Percentiles rank a stretch among this genome's conserved stretches.
These are phyloP conservation scores for Melanotaenia boesemani DNA, from an alignment of 2,797 vertebrate genomes.

Conservation along the genomic window DNA sequence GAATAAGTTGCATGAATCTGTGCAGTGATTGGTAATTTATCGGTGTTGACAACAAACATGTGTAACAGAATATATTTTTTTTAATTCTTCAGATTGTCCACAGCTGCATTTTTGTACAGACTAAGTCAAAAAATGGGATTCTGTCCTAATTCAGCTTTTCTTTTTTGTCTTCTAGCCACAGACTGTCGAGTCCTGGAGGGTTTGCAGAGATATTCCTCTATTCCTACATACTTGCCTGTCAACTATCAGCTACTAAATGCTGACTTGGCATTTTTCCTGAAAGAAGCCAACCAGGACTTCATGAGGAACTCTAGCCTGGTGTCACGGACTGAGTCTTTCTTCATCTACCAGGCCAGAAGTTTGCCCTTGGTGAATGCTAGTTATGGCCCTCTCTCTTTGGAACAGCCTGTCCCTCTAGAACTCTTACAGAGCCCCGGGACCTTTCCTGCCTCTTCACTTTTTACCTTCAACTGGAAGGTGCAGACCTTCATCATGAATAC, in stretches of 20 bases:
- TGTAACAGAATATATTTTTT: neutral
- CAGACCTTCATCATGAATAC: conserved; percentile 86
- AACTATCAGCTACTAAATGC: conserved; percentile 88
- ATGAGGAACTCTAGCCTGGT: conserved; percentile 93
- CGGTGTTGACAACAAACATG: neutral
- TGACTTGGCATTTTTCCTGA: conserved; percentile 91
- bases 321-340: conserved; percentile 90
- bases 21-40: neutral
- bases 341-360: conserved; percentile 88
- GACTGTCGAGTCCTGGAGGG: conserved; percentile 86
- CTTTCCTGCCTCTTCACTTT: conserved; percentile 84
- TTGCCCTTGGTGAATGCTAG: conserved; percentile 88
- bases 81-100: conserved; percentile 3
- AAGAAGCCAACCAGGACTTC: conserved; percentile 90
- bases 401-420: conserved; percentile 88
- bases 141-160: conserved; percentile 49
- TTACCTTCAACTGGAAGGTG: conserved; percentile 89
- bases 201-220: conserved; percentile 87
- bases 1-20: neutral
- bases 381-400: conserved; percentile 89
- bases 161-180: conserved; percentile 80
- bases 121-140: neutral
- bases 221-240: conserved; percentile 93
- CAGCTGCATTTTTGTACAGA: conserved; percentile 9
- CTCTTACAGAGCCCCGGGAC: conserved; percentile 80